Evolutionary conservation across 2,113 vertebrate species (phyloP), one percentile per base, ranked within the genome.

Genomic region (Echinops telfairi): DNA sequence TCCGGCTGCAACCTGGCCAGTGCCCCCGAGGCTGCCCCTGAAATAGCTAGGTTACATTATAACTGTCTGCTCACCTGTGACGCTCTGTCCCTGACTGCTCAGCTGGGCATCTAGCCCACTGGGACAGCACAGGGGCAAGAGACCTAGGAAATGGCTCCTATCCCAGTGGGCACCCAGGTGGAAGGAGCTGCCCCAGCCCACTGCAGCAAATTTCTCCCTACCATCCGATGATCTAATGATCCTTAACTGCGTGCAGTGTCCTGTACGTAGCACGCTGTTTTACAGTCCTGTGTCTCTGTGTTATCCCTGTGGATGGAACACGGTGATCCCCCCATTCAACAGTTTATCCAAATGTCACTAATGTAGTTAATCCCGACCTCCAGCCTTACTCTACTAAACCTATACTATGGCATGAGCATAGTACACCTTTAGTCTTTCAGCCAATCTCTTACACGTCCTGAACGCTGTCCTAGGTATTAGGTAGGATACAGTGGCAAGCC

Each of bases 51-150:
- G 57, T 36, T 76, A 36, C 43, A 11, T 17, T 29, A 43, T 31
- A 80, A 60, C 20, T 77, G 2, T 7, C 53, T 83, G 77, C 73
- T 43, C 25, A 5, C 71, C n/a, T 23, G 31, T 58, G 82, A 83
- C 16, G 2, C 9, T 25, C 16, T 43, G 8, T 60, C 40, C 17
- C 8, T 3, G 0, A 8, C 0, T 0, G 43, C 40, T 68, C 31
- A 8, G 23, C 57, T 27, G 31, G 0, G 1, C 17, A 15, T 78
- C 40, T 40, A 40, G 40, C 47, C n/a, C 43, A 38, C 73, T 27
- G 57, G 75, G 27, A 60, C 3, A 25, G 7, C 6, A 3, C 25
- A 1, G 36, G 71, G 43, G 7, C 22, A 23, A 14, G 60, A 53
- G 16, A 80, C 27, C 7, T 14, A 5, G 40, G 78, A 83, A 36